phyloP scores from a whole-genome alignment of 2,888 invertebrate species.

The Esperia sulphurella region DNA sequence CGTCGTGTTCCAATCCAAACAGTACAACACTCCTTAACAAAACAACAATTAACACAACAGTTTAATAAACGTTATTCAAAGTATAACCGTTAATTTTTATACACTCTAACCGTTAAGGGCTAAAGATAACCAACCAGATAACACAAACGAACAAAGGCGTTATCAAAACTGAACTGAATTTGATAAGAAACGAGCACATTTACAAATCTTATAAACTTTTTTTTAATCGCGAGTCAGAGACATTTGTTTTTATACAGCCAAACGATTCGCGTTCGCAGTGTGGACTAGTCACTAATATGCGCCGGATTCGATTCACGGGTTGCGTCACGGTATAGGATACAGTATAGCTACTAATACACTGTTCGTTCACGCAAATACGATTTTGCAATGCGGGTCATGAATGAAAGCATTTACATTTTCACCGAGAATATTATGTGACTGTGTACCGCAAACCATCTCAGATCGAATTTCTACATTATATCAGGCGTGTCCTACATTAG shows the following conservation, averaged over 20 bases:
- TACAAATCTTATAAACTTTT: constrained; percentile 4
- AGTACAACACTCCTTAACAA: background rate
- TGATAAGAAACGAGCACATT: background rate
- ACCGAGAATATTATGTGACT: no score
- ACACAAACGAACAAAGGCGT: constrained; percentile 1
- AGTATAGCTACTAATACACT: background rate
- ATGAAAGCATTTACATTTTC: no score
- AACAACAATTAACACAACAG: background rate
- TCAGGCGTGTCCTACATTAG: no score
- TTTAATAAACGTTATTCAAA: background rate
- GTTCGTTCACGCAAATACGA: no score
- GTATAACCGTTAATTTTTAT: background rate
- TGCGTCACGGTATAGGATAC: background rate
- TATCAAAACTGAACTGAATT: constrained; percentile 4
- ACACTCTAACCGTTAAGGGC: background rate
- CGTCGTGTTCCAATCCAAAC: constrained; percentile 1
- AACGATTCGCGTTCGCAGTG: constrained; percentile 1
- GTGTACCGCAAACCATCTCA: no score
- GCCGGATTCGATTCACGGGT: constrained; percentile 2
- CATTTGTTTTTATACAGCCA: constrained; percentile 5
- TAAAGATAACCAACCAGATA: constrained; percentile 1
- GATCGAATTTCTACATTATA: no score
- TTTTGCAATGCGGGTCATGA: no score
- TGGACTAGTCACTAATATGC: constrained; percentile 1
- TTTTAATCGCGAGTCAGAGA: background rate